A percentile compares a stretch with the other conserved stretches of the same genome.
These are phyloP conservation scores for Dreissena rostriformis DNA, from an alignment of 1,140 invertebrate species.

Conservation along the genomic window DNA sequence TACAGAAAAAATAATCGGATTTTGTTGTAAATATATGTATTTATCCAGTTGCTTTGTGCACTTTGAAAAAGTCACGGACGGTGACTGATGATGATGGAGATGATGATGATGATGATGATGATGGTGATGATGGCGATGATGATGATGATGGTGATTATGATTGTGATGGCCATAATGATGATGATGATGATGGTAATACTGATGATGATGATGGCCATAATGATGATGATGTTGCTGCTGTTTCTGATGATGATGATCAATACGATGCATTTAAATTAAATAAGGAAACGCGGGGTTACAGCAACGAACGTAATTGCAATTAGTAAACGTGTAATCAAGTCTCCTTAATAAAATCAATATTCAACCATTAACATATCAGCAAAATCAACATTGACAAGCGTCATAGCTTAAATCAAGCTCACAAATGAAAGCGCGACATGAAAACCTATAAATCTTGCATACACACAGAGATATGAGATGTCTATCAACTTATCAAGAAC, in stretches of 20 bases:
- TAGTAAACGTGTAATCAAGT: too few species aligned
- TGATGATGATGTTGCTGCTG: neutral
- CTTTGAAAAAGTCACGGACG: neutral
- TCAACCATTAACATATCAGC: too few species aligned
- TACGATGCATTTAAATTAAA: neutral
- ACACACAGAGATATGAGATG: too few species aligned
- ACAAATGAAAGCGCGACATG: too few species aligned
- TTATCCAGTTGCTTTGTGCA: neutral
- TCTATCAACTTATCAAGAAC: too few species aligned
- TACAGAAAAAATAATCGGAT: neutral
- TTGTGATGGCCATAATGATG: neutral
- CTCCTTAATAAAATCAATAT: too few species aligned
- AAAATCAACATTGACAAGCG: too few species aligned
- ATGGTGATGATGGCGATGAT: neutral
- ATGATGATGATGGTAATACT: neutral
- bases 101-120: constrained; percentile 8
- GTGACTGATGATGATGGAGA: constrained; percentile 2
- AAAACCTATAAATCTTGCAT: too few species aligned
- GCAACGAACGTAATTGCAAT: too few species aligned
- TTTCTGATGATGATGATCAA: neutral
- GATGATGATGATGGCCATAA: neutral
- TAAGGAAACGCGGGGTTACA: too few species aligned
- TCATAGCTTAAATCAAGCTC: too few species aligned
- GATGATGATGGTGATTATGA: constrained; percentile 12
- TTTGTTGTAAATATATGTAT: neutral